These are phyloP conservation scores for Rhizomys pruinosus DNA, from an alignment of 2,113 vertebrate genomes.

Conservation along the genomic window DNA sequence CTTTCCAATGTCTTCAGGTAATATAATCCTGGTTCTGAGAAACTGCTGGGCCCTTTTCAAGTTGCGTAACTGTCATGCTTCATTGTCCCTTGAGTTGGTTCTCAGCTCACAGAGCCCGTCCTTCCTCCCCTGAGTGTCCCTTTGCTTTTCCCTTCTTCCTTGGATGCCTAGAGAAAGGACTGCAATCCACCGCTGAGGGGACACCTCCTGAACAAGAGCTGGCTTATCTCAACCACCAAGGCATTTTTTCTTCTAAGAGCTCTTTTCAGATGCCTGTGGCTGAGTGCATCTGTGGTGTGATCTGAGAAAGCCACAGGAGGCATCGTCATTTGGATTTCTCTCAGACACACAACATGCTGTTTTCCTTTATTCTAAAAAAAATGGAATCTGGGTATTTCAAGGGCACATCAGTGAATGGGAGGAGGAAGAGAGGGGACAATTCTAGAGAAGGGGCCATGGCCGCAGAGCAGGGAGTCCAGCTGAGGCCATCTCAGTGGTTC, in stretches of 20 bases:
- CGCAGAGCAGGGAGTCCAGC: constrained; percentile 74
- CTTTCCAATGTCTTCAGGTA: neutral
- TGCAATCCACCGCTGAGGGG: neutral
- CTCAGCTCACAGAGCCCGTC: no score
- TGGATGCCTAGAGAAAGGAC: neutral
- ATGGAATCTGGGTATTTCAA: constrained; percentile 64
- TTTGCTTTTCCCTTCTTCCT: neutral
- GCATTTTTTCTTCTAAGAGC: neutral
- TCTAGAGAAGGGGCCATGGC: constrained; percentile 65
- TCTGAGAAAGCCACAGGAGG: constrained; percentile 73
- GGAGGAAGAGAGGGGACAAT: constrained; percentile 72
- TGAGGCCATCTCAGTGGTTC: constrained; percentile 61
- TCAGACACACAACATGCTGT: constrained; percentile 35
- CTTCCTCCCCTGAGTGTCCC: neutral
- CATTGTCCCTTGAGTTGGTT: neutral
- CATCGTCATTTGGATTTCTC: constrained; percentile 54
- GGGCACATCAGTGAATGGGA: constrained; percentile 53
- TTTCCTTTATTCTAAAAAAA: constrained; percentile 71
- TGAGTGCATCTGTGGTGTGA: neutral
- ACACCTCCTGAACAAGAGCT: neutral
- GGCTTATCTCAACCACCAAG: neutral
- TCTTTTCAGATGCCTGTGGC: neutral
- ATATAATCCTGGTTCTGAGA: neutral
- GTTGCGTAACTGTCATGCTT: accelerated
- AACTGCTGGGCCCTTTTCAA: neutral